Base-by-base conservation (phyloP, 2,888 invertebrate genomes). In the Ectobius pallidus region DNA sequence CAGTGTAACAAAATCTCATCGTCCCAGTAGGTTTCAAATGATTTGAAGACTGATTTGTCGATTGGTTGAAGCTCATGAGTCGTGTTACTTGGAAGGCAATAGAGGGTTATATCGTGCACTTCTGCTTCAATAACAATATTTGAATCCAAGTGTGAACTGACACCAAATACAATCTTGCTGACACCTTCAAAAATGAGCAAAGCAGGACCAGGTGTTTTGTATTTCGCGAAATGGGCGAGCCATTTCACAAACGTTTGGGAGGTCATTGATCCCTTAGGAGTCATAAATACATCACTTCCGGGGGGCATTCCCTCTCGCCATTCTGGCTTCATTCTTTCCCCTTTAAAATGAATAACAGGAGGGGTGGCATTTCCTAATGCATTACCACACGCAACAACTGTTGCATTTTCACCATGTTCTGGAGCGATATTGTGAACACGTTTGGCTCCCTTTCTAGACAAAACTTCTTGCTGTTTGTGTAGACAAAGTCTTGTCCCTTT, bases 361-460 rank as follows among this genome's bases (percentile, higher is more conserved):
- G 79, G 80, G 32, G 80, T 78, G 27, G 76, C 69, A 58, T 76
- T 75, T 14, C 79, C 80, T 52, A 78, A n/a, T 11, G 79, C 80
- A 77, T 79, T 81, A n/a, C 76, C 80, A 76, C 80, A 81, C 14
- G 73, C 76, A 9, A 79, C 80, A 25, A 80, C 74, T 42, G 80
- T 79, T 3, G 80, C 79, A 74, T 80, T 81, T 78, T 81, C 79
- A 25, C 74, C 81, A 75, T 82, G 80, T 71, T 82, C 80, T 32
- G 71, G 73, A 4, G 78, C 78, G 9, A 78, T 69, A 6, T 80
- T 55, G 68, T 80, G 79, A 16, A 80, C 79, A 44, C 78, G 75
- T 75, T 78, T 79, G n/a, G 77, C 69, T 9, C 79, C 80, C 76
- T 78, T 79, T 76, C 76, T 46, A 9, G 79, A n/a, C 78, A 80